phyloP scores from a whole-genome alignment of 1,140 invertebrate species.

The Cydia splendana region DNA sequence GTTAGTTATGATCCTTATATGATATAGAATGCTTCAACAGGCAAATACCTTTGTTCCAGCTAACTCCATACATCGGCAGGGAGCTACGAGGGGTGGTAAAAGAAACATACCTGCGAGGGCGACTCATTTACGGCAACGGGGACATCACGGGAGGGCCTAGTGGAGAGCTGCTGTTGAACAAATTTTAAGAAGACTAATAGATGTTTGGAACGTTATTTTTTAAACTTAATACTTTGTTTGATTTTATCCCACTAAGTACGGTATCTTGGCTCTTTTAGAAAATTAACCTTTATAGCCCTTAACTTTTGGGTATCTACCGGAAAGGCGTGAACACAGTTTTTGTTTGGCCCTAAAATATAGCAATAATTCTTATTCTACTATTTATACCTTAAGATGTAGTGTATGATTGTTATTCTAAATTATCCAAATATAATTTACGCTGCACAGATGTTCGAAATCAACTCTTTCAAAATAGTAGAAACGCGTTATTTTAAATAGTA shows the following conservation, averaged over 20 bases:
- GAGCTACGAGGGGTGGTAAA: conserved; percentile 81
- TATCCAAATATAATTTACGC: too few relatives aligned
- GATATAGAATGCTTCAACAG: conserved; percentile 13
- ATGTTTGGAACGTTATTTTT: background rate
- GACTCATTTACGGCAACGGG: conserved; percentile 76
- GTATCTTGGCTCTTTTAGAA: too few relatives aligned
- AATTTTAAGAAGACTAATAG: conserved; percentile 14
- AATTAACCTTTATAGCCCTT: too few relatives aligned
- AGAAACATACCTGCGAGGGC: conserved; percentile 81
- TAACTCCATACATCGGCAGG: conserved; percentile 81
- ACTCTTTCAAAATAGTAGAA: too few relatives aligned
- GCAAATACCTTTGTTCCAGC: conserved; percentile 52
- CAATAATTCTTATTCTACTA: too few relatives aligned
- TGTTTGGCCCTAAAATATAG: too few relatives aligned
- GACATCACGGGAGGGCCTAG: conserved; percentile 59
- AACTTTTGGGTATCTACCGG: too few relatives aligned
- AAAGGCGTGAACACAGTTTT: too few relatives aligned
- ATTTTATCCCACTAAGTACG: background rate
- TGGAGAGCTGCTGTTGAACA: conserved; percentile 69
- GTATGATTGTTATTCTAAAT: too few relatives aligned
- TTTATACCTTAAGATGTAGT: too few relatives aligned
- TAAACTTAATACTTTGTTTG: background rate
- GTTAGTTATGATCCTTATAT: background rate
- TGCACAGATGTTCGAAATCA: too few relatives aligned
- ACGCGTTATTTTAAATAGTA: too few relatives aligned